Evolutionary conservation across 2,888 invertebrate species (phyloP).

Genomic region (Eupithecia subumbrata): DNA sequence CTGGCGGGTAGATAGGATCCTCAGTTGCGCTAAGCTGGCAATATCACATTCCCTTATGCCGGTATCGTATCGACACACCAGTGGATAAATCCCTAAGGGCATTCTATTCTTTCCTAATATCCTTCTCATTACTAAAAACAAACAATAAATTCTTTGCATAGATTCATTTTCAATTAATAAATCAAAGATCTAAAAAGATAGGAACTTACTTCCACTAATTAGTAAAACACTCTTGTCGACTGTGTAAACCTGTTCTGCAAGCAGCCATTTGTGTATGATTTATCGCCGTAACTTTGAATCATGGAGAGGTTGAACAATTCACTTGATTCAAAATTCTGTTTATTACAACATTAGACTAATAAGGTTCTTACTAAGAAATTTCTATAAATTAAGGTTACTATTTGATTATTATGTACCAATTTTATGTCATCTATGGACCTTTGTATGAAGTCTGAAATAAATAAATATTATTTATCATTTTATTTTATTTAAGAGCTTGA

Average conservation of each 20-base stretch:
- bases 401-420: too few species aligned
- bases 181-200: constrained; percentile 11
- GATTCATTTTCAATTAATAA: constrained; percentile 10
- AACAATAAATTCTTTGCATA: neutral
- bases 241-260: constrained; percentile 22
- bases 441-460: too few species aligned
- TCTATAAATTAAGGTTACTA: too few species aligned
- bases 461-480: too few species aligned
- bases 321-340: neutral
- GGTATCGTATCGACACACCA: constrained; percentile 1
- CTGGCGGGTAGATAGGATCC: neutral
- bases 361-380: neutral
- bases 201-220: constrained; percentile 19
- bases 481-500: too few species aligned
- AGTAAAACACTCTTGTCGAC: constrained; percentile 26
- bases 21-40: neutral
- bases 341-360: neutral
- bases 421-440: too few species aligned
- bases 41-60: neutral
- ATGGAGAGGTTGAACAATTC: constrained; percentile 10
- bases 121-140: neutral
- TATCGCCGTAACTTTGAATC: constrained; percentile 20
- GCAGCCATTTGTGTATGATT: constrained; percentile 31
- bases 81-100: neutral
- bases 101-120: neutral